phyloP scores from a whole-genome alignment of 2,888 invertebrate genomes.

The Oligia strigilis region DNA sequence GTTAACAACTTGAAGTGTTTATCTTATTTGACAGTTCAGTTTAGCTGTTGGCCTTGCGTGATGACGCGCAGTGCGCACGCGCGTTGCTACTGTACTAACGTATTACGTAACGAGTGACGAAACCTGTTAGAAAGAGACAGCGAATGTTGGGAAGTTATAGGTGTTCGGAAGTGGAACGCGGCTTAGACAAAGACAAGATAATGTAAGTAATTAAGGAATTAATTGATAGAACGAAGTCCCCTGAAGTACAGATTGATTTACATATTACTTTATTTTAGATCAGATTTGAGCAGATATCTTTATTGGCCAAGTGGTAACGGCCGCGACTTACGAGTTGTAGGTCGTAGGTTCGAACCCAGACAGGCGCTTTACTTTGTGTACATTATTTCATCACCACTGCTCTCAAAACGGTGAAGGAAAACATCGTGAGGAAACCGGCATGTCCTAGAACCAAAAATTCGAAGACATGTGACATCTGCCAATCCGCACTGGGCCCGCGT shows the following conservation, averaged over 20 bases:
- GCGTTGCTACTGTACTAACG: constrained; percentile 67
- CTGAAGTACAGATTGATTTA: not conserved
- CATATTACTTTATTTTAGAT: not conserved
- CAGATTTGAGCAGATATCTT: not conserved
- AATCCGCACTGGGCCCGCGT: no score
- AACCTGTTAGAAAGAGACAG: constrained; percentile 46
- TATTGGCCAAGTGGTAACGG: no score
- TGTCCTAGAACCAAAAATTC: no score
- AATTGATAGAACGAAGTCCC: not conserved
- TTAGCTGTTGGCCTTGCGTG: constrained; percentile 49
- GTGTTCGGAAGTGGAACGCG: constrained; percentile 8
- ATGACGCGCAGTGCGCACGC: constrained; percentile 66
- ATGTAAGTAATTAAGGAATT: not conserved
- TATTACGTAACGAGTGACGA: constrained; percentile 61
- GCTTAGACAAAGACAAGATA: not conserved
- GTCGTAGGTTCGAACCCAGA: no score
- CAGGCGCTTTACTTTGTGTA: no score
- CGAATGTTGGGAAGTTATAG: not conserved
- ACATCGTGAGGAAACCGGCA: no score
- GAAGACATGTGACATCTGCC: no score
- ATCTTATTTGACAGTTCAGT: constrained; percentile 54
- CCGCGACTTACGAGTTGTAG: no score
- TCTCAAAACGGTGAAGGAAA: no score
- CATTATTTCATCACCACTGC: no score
- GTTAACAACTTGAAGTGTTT: constrained; percentile 34